phyloP scores from a whole-genome alignment of 2,888 invertebrate species.

The Diarsia dahlii region DNA sequence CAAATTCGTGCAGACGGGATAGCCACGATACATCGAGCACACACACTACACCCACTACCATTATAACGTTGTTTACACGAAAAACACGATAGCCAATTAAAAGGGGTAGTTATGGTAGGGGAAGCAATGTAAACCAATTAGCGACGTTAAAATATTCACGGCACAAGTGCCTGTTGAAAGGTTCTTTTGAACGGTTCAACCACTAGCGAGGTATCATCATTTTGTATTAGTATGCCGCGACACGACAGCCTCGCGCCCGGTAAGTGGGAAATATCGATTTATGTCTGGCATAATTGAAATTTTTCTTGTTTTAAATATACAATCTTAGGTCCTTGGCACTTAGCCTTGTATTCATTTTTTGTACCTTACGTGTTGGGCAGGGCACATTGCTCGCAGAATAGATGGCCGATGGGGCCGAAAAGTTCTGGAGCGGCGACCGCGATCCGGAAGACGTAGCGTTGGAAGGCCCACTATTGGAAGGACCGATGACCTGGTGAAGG shows the following conservation, averaged over 20 bases:
- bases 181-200: constrained; percentile 63
- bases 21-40: background rate
- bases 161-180: constrained; percentile 62
- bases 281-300: constrained; percentile 63
- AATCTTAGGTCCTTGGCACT: background rate
- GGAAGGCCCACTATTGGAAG: no score
- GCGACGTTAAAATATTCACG: constrained; percentile 71
- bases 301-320: constrained; percentile 30
- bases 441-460: no score
- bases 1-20: constrained; percentile 9
- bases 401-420: no score
- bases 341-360: background rate
- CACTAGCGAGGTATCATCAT: constrained; percentile 51
- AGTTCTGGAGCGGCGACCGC: no score
- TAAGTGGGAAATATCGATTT: constrained; percentile 67
- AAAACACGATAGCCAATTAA: constrained; percentile 55
- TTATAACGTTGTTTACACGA: constrained; percentile 27
- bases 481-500: no score
- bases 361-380: no score
- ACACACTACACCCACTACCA: background rate
- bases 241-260: constrained; percentile 66
- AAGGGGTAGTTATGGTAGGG: constrained; percentile 38
- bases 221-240: constrained; percentile 71
- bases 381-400: no score
- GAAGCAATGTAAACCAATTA: constrained; percentile 73